These are phyloP conservation scores for Scopus umbretta DNA, from an alignment of 2,113 vertebrate species.

Conservation along the genomic window DNA sequence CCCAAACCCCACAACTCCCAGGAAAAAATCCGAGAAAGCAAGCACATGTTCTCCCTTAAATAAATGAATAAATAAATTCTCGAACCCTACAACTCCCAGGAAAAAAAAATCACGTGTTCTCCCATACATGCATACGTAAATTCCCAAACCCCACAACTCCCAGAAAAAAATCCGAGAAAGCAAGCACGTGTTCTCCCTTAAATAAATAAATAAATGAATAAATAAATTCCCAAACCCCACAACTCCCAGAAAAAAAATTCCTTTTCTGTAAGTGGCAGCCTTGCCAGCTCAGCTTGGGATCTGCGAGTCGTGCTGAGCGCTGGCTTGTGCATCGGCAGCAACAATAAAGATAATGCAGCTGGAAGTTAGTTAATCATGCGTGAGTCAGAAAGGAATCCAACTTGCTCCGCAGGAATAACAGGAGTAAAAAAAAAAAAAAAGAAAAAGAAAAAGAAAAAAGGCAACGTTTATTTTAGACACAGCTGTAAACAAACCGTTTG, in stretches of 20 bases:
- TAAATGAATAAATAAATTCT: no score
- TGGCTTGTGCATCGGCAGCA: slow-evolving; percentile 21
- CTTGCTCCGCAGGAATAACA: slow-evolving; percentile 48
- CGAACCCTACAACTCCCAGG: no score
- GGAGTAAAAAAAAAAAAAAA: neutral
- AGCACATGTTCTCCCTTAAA: no score
- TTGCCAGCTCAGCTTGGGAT: neutral
- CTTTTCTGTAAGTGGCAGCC: neutral
- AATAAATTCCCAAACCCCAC: neutral
- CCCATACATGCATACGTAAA: no score
- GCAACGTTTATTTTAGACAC: slow-evolving; percentile 27
- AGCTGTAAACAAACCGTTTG: neutral
- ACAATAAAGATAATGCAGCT: slow-evolving; percentile 40
- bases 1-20: no score
- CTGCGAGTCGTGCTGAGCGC: neutral
- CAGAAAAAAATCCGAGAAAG: no score
- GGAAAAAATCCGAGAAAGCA: no score
- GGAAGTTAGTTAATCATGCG: slow-evolving; percentile 47
- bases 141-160: no score
- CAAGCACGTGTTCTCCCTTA: neutral
- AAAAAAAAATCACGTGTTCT: no score
- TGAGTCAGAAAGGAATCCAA: slow-evolving; percentile 52
- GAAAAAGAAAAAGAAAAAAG: neutral
- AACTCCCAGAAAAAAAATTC: neutral
- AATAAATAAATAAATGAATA: neutral